Percentiles rank a stretch among this genome's conserved stretches.
Evolutionary conservation across 2,888 invertebrate species (phyloP).

Genomic region (Drosophila falleni): DNA sequence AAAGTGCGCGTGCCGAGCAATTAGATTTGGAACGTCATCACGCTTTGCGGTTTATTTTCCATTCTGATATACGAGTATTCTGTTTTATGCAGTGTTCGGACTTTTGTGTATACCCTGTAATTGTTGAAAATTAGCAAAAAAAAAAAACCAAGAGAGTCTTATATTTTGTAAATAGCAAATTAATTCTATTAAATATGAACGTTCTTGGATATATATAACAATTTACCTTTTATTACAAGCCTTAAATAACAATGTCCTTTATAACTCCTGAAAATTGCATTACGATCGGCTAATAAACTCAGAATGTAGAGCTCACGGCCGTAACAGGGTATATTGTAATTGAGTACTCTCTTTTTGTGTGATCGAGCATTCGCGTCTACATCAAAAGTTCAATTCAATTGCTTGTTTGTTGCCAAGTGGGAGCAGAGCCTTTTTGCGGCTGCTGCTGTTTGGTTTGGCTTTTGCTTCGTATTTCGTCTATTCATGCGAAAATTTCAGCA

Average conservation of each 20-base stretch:
- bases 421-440: constrained; percentile 45
- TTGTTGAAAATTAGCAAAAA: background rate
- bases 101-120: constrained; percentile 13
- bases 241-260: no score
- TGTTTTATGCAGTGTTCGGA: constrained; percentile 34
- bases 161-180: background rate
- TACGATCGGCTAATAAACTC: background rate
- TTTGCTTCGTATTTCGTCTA: constrained; percentile 64
- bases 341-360: background rate
- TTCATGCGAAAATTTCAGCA: constrained; percentile 64
- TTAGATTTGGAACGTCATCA: constrained; percentile 55
- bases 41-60: constrained; percentile 8
- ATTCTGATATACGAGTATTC: background rate
- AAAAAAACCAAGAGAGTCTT: background rate
- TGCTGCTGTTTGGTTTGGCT: constrained; percentile 57
- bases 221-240: background rate
- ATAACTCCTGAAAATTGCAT: no score
- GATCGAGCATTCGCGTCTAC: constrained; percentile 12
- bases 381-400: constrained; percentile 11
- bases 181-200: background rate
- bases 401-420: constrained; percentile 68
- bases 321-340: background rate
- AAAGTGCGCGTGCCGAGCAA: constrained; percentile 61
- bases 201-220: background rate
- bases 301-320: no score